phyloP scores from a whole-genome alignment of 1,140 invertebrate genomes.

The Adoxophyes honmai region DNA sequence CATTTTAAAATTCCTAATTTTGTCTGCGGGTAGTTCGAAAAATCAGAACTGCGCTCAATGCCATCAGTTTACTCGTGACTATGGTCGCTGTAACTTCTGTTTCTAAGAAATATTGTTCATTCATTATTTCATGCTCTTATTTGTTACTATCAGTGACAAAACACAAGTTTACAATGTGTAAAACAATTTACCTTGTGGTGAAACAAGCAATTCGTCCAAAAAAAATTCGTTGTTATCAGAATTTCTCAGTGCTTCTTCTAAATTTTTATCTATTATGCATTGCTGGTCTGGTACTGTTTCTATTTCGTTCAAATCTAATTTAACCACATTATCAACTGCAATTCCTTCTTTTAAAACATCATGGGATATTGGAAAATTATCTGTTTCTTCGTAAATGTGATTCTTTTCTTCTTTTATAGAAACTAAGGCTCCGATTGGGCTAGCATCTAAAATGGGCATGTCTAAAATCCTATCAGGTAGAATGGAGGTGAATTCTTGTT shows the following conservation, averaged over 20 bases:
- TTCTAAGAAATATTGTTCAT: too few species aligned
- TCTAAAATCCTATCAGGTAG: background rate
- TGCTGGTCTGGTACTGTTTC: constrained; percentile 16
- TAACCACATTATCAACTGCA: too few species aligned
- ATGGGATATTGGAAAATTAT: background rate
- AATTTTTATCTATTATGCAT: constrained; percentile 54
- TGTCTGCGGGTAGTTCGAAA: too few species aligned
- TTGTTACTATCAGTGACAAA: background rate
- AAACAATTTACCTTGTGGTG: constrained; percentile 42
- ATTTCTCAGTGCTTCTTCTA: constrained; percentile 52
- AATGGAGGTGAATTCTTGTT: background rate
- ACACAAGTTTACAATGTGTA: background rate
- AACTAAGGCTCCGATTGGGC: background rate
- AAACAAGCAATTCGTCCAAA: constrained; percentile 45
- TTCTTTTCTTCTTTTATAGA: background rate
- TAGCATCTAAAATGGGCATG: background rate
- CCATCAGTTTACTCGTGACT: too few species aligned
- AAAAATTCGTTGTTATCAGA: constrained; percentile 36
- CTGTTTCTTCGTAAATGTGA: background rate
- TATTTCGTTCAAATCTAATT: background rate
- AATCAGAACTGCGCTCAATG: too few species aligned
- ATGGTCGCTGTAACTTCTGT: too few species aligned
- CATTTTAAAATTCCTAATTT: too few species aligned
- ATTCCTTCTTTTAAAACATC: background rate
- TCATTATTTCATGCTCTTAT: too few species aligned